Percentiles rank a stretch among this genome's conserved stretches.
Conservation (phyloP, 2,113 vertebrate genomes). For the Hypomesus transpacificus region DNA sequence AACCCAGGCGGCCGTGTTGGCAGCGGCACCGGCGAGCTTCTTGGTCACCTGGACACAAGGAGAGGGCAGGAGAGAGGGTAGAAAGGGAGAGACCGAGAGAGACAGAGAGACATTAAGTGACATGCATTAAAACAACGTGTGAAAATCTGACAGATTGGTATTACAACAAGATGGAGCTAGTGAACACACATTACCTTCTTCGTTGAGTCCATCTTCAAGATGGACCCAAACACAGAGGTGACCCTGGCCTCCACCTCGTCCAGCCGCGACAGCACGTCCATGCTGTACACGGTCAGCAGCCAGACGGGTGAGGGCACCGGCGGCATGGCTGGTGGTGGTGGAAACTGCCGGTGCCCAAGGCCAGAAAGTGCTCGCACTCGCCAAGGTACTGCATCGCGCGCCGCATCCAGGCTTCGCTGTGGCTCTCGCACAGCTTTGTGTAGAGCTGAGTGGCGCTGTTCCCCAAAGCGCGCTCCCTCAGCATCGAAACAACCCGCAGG, state of each 20-base stretch:
- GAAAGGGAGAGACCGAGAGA: neutral
- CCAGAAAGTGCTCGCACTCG: no score
- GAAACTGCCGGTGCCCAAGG: no score
- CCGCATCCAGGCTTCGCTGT: no score
- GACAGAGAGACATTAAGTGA: neutral
- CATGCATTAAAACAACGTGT: neutral
- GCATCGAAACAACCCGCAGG: no score
- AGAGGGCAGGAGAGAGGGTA: no score
- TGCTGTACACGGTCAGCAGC: neutral
- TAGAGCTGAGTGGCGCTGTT: no score
- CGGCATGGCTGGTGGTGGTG: no score
- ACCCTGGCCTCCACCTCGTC: neutral
- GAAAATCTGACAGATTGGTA: no score
- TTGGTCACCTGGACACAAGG: neutral
- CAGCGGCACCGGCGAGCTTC: neutral
- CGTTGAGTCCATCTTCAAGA: neutral
- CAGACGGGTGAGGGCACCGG: neutral
- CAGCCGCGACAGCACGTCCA: neutral
- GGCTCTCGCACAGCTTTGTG: no score
- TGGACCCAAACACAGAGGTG: neutral
- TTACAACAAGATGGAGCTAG: no score
- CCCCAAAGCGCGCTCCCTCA: no score
- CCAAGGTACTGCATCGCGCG: no score
- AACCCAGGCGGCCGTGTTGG: slow-evolving; percentile 10
- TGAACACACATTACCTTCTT: neutral